Evolutionary conservation across 2,113 vertebrate species (phyloP).

Genomic region (Noctilio leporinus): DNA sequence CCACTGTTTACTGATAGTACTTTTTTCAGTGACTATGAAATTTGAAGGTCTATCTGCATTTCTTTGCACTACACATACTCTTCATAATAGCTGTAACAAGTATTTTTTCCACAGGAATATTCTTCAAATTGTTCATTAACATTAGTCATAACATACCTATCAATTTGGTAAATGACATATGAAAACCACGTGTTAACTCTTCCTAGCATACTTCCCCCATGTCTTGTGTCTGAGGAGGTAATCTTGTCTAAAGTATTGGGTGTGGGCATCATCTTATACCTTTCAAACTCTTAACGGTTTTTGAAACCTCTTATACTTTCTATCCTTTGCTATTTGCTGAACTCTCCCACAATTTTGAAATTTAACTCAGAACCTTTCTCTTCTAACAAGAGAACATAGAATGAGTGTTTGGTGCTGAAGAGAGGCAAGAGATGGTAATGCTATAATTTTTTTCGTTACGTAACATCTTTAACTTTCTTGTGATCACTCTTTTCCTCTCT

Average conservation of each 20-base stretch:
- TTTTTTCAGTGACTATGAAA: background rate
- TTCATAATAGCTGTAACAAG: background rate
- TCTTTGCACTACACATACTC: background rate
- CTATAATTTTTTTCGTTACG: background rate
- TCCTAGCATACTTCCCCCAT: background rate
- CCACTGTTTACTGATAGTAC: background rate
- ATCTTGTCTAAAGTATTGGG: background rate
- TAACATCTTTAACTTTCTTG: background rate
- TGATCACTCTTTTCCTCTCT: background rate
- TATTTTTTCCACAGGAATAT: background rate
- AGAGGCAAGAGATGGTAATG: background rate
- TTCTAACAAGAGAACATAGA: no score
- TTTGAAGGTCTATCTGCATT: background rate
- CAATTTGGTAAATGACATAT: background rate
- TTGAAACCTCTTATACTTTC: background rate
- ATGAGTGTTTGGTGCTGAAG: background rate
- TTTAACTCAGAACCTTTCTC: background rate
- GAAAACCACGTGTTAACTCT: background rate
- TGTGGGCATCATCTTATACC: background rate
- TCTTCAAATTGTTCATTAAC: background rate
- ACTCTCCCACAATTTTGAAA: background rate
- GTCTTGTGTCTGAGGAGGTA: background rate
- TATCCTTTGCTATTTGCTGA: background rate
- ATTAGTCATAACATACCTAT: background rate
- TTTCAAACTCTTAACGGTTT: background rate